Percentiles rank a stretch among this genome's conserved stretches.
phyloP scores from a whole-genome alignment of 2,888 invertebrate genomes.

The Junonia oenone region DNA sequence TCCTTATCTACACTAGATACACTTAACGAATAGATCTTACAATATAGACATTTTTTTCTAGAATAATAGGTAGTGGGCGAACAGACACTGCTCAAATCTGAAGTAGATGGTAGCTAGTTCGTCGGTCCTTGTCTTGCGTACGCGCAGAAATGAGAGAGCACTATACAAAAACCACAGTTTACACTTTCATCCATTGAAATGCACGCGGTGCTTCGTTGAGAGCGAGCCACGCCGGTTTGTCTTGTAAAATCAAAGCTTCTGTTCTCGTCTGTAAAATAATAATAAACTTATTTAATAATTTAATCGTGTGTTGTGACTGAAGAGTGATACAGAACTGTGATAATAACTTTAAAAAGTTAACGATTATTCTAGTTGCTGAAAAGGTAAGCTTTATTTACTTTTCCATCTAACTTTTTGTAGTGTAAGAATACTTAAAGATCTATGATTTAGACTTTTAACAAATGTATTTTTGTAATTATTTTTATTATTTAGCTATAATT shows the following conservation, averaged over 20 bases:
- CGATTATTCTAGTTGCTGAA: conserved; percentile 9
- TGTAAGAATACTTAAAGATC: no score
- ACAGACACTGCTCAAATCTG: conserved; percentile 55
- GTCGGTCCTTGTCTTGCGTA: conserved; percentile 49
- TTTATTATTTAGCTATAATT: background rate
- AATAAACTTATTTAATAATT: conserved; percentile 40
- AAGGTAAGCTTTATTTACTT: conserved; percentile 28
- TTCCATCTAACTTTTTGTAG: background rate
- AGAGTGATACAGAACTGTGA: conserved; percentile 27
- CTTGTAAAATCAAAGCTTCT: conserved; percentile 58
- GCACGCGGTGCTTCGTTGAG: conserved; percentile 70
- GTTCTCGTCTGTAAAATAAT: conserved; percentile 57
- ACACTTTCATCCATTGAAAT: conserved; percentile 77
- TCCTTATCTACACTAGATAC: no score
- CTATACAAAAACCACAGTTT: conserved; percentile 77
- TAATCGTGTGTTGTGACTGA: conserved; percentile 35
- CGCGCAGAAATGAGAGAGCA: conserved; percentile 56
- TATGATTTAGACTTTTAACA: background rate
- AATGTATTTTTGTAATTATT: background rate
- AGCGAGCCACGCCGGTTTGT: conserved; percentile 57
- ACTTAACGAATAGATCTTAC: no score
- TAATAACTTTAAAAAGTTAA: conserved; percentile 4
- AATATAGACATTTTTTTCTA: conserved; percentile 38
- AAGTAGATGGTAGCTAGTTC: conserved; percentile 49
- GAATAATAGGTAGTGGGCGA: conserved; percentile 64